Base-by-base conservation (phyloP, 2,113 vertebrate species). In the Rhombomys opimus region DNA sequence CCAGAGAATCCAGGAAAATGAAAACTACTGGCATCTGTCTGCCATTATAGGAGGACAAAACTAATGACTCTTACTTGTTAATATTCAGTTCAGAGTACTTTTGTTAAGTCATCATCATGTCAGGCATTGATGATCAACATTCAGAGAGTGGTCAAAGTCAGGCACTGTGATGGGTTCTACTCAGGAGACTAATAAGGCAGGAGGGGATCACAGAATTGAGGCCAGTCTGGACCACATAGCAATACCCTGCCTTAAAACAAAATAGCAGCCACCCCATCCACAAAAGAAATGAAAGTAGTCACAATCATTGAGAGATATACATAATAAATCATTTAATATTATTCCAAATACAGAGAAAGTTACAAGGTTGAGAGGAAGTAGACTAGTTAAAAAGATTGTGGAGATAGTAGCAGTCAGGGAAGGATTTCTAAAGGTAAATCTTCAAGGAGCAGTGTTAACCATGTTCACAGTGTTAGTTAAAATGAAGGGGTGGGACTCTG, bases 11-110 rank as follows among this genome's bases (percentile, higher is more conserved):
- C 57, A 95, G 89, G 73, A 84, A 95, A 89, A 63, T 12, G 77
- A 84, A 94, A 95, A 95, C 82, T 82, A 95, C 82, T 82, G 72
- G 46, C 50, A 77, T 59, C 38, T 91, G 20, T 88, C 32, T 94
- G 35, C 13, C 91, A 30, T 82, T 94, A 80, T 67, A 61, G 52
- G 54, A 61, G 10, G 73, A 93, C 87, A 92, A 80, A 78, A 80
- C 89, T 90, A 84, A 32, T 57, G 52, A 70, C 1, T 90, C n/a
- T 87, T 97, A 70, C 52, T 91, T 88, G 23, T 88, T 89, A 73
- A 38, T 80, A 59, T 94, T 95, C 32, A 84, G 46, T 95, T 95
- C 72, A 5, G 7, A 3, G 4, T 87, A 32, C 41, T 32, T 93
- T 94, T 92, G 35, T 78, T 88, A 87, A 78, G 73, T 97, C 68